A percentile compares a stretch with the other conserved stretches of the same genome.
These are phyloP conservation scores for Nectonema munidae DNA, from an alignment of 2,888 invertebrate genomes.

Conservation along the genomic window DNA sequence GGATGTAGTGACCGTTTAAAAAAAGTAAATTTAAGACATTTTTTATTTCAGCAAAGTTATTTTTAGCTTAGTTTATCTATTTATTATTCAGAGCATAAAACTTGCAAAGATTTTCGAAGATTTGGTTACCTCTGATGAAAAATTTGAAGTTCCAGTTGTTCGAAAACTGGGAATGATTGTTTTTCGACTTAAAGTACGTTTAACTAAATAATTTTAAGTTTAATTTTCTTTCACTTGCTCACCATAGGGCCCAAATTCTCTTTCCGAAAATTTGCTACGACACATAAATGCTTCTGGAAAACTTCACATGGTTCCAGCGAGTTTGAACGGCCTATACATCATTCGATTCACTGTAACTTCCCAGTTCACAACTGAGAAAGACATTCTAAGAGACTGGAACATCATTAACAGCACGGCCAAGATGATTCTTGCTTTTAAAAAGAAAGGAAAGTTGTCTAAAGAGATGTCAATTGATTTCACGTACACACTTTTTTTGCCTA, in stretches of 20 bases:
- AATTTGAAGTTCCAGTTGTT: slow-evolving; percentile 59
- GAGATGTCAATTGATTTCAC: slow-evolving; percentile 6
- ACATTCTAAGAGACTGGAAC: slow-evolving; percentile 41
- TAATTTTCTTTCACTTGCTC: slow-evolving; percentile 9
- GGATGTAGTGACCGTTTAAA: too few species aligned
- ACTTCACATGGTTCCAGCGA: slow-evolving; percentile 71
- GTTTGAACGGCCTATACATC: slow-evolving; percentile 36
- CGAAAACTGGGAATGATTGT: slow-evolving; percentile 60
- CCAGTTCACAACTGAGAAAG: slow-evolving; percentile 33
- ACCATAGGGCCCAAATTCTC: slow-evolving; percentile 35
- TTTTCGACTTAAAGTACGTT: slow-evolving; percentile 35
- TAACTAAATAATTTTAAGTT: neutral
- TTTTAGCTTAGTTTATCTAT: neutral
- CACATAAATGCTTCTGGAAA: slow-evolving; percentile 50
- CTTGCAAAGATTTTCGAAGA: slow-evolving; percentile 64
- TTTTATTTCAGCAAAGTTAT: too few species aligned
- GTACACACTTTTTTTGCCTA: too few species aligned
- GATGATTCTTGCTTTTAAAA: slow-evolving; percentile 19
- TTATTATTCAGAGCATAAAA: slow-evolving; percentile 37
- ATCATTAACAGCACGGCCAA: slow-evolving; percentile 24
- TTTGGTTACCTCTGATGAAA: slow-evolving; percentile 40
- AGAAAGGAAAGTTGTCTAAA: neutral
- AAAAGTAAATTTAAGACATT: too few species aligned
- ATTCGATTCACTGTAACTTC: slow-evolving; percentile 42
- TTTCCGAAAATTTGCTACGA: slow-evolving; percentile 52